Evolutionary conservation across 2,113 vertebrate genomes (phyloP), one percentile per base, ranked within the genome.

Genomic region (Fulica atra): DNA sequence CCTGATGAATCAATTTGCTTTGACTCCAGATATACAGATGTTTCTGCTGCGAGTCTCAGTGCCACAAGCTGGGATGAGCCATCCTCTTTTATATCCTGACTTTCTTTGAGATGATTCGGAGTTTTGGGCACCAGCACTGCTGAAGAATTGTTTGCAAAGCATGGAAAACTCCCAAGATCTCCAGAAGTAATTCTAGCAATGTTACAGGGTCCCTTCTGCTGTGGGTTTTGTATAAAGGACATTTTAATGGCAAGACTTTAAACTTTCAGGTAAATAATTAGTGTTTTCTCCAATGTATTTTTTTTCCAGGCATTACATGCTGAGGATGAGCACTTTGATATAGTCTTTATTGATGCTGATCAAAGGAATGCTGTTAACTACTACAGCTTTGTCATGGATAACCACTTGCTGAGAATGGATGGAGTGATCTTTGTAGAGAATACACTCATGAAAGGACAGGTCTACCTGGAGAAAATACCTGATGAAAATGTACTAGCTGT

Each of bases 291-390:
- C 91, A 94, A 96, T 86, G 53, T 69, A 11, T 5, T 70, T 96
- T 93, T 96, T 90, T 80, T 38, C 12, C 87, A 98, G 98, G 98
- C 98, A 66, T 93, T 98, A 31, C 98, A 97, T 59, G 95, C 97
- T 73, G 93, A 97, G 51, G 98, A 98, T 0, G 98, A 97, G 74
- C 97, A 98, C 97, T 99, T 99, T 97, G 98, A 99, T 98, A 97
- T 98, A 94, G 95, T 98, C 93, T 98, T 99, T 97, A 98, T 99
- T 71, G 98, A 98, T 85, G 98, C 98, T 87, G 98, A 98, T 96
- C 98, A 99, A 97, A 96, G 79, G 56, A 98, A 98, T 40, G 98
- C 98, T 97, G 98, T 98, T 96, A 98, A 97, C 95, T 98, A 98
- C 96, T 99, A 98, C 98, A 98, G 97, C 91, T 98, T 98, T 83